phyloP scores from a whole-genome alignment of 53 echinoderm and acorn worm genomes.

The Mesocentrotus franciscanus region DNA sequence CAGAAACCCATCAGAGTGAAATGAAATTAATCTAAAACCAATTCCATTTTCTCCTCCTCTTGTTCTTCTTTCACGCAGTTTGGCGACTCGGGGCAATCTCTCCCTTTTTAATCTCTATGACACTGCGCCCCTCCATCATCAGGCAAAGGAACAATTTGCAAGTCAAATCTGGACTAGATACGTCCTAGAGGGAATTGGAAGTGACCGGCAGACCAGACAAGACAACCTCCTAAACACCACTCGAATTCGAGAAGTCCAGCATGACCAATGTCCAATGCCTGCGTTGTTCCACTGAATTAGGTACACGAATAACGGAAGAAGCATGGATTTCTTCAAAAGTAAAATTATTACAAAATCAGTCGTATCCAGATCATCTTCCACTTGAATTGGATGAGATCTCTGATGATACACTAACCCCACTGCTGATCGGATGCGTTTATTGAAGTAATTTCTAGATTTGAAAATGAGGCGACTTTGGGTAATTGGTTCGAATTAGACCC shows the following conservation, averaged over 20 bases:
- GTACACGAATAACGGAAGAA: not conserved
- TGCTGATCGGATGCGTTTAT: too few relatives aligned
- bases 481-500: not conserved
- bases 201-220: not conserved
- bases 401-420: not conserved
- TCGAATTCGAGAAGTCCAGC: not conserved
- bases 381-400: not conserved
- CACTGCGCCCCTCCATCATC: not conserved
- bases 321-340: not conserved
- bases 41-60: constrained; percentile 21
- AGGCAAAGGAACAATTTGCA: not conserved
- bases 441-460: not conserved
- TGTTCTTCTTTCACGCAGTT: constrained; percentile 7
- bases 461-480: not conserved
- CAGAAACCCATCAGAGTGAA: not conserved
- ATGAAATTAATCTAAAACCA: constrained; percentile 43
- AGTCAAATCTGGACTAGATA: constrained; percentile 19
- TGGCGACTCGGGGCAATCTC: not conserved
- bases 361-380: not conserved
- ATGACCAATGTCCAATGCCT: not conserved
- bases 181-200: constrained; percentile 4
- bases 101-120: not conserved
- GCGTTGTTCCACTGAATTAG: not conserved
- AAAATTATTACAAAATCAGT: too few relatives aligned
- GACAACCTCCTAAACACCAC: not conserved